A percentile compares a stretch with the other conserved stretches of the same genome.
Conservation (phyloP, 2,797 vertebrate genomes). For the Enteromius paludinosus region DNA sequence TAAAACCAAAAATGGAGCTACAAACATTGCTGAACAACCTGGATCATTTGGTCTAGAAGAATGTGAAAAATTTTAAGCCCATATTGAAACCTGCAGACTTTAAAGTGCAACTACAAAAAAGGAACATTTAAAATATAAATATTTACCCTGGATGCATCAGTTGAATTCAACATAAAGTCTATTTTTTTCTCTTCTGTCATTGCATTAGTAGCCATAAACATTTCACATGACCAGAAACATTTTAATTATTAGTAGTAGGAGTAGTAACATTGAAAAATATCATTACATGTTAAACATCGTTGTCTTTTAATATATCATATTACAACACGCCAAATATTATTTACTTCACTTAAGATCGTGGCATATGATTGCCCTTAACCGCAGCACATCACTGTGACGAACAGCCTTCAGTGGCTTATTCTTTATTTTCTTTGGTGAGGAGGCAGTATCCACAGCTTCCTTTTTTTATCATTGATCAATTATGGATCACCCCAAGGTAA, state of each 20-base stretch:
- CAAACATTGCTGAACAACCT: too few species aligned
- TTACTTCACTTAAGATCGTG: neutral
- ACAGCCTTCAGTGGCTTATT: neutral
- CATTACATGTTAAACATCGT: neutral
- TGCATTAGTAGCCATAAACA: neutral
- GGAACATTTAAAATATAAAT: neutral
- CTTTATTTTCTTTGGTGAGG: slow-evolving; percentile 4
- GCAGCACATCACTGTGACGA: neutral
- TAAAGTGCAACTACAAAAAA: neutral
- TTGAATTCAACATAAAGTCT: neutral
- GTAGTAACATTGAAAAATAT: neutral
- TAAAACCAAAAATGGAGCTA: too few species aligned
- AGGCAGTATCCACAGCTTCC: slow-evolving; percentile 4
- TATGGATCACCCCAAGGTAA: neutral
- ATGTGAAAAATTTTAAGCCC: too few species aligned
- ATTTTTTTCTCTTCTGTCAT: too few species aligned
- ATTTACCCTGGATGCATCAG: neutral
- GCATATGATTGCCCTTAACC: neutral
- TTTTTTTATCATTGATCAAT: slow-evolving; percentile 11
- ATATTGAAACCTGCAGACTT: too few species aligned
- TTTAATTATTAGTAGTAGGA: neutral
- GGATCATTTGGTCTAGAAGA: too few species aligned
- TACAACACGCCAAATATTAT: neutral
- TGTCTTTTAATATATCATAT: neutral
- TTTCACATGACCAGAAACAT: neutral